Conservation (phyloP, 2,888 invertebrate genomes). For the Sylvicola fuscatus region DNA sequence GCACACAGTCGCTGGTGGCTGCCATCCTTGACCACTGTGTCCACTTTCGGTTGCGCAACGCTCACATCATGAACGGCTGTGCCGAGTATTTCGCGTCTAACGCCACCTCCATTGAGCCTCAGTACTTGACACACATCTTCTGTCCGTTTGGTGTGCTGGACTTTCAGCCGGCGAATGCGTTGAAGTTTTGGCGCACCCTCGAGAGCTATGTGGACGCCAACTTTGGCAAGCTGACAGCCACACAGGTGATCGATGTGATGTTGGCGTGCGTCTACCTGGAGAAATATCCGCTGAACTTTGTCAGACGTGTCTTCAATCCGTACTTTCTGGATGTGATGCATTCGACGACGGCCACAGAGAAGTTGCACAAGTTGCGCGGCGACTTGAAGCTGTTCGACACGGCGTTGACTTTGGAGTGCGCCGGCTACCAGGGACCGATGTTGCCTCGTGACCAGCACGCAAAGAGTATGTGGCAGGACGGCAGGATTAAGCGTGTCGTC, state of each 20-base stretch:
- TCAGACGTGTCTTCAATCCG: constrained; percentile 34
- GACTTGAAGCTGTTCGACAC: constrained; percentile 41
- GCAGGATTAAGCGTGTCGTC: constrained; percentile 29
- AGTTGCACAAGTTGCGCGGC: constrained; percentile 26
- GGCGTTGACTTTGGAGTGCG: constrained; percentile 39
- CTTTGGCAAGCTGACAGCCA: constrained; percentile 33
- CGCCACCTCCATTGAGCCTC: constrained; percentile 26
- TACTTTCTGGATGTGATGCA: constrained; percentile 37
- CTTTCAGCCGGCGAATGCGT: constrained; percentile 29
- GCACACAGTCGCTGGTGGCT: constrained; percentile 33
- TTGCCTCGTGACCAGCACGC: constrained; percentile 31
- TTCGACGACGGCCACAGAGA: constrained; percentile 19
- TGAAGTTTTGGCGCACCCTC: constrained; percentile 33
- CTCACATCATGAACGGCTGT: constrained; percentile 33
- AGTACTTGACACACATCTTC: constrained; percentile 33
- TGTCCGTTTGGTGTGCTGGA: constrained; percentile 39
- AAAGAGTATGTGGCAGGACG: constrained; percentile 31
- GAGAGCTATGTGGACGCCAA: constrained; percentile 32
- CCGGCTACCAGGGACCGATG: constrained; percentile 33
- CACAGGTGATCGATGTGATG: constrained; percentile 36
- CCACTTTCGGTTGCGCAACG: constrained; percentile 34
- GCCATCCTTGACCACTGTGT: constrained; percentile 39
- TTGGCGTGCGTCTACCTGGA: constrained; percentile 41
- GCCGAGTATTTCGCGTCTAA: constrained; percentile 33
- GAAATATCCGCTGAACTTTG: constrained; percentile 37